Base-by-base conservation (phyloP, 2,113 vertebrate genomes). In the Etheostoma spectabile region DNA sequence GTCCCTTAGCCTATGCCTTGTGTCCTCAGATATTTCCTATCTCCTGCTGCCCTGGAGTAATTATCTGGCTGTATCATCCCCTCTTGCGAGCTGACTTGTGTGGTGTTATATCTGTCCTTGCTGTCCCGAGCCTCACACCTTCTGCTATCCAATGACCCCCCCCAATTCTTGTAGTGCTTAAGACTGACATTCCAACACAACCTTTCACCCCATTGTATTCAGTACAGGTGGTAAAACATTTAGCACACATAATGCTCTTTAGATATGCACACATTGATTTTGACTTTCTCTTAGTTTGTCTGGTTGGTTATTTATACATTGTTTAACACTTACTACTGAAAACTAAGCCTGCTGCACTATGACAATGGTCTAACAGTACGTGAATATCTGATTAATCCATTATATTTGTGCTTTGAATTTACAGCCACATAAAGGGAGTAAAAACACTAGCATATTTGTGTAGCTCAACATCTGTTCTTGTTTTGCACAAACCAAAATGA, bases 111-210 rank as follows among this genome's bases (percentile, higher is more conserved):
- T 65, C 30, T 69, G 21, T n/a, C 56, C 35, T 0, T 21, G 52
- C 5, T 24, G 38, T 27, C 38, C 27, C 22, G 10, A 27, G 46
- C 53, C 53, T 86, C 80, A 82, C 87, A 88, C 80, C 71, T 2
- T 72, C 72, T 80, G 56, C 77, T 78, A 86, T 78, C 74, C 62
- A 69, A 45, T 18, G 24, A 64, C 15, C 3, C 22, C 27, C 38
- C 21, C 68, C 57, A 30, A n/a, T n/a, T 48, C 59, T 61, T 46
- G 5, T 33, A 45, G 24, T 51, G 12, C 22, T 48, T 67, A 0
- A 80, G 49, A 68, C 60, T 67, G 30, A 46, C 21, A 15, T 68
- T 77, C 30, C 59, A 72, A 19, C 33, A 27, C 22, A 79, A 60
- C 33, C 51, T 77, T 49, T 79, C 52, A 56, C 69, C 74, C 6